A percentile compares a stretch with the other conserved stretches of the same genome.
Conservation (phyloP, 35 echinoderm and acorn worm species). For the Ophiothrix spiculata region DNA sequence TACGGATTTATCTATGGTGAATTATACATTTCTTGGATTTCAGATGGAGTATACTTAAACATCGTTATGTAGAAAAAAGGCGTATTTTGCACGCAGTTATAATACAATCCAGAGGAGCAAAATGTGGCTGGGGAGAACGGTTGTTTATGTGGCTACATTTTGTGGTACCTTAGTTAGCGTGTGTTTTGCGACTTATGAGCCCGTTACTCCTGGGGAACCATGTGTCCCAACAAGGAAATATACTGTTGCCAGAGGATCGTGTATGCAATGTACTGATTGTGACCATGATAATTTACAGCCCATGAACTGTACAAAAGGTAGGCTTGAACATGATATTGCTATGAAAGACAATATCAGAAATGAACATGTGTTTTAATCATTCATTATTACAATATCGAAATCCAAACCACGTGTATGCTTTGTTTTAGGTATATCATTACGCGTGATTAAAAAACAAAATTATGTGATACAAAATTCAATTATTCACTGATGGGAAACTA, state of each 20-base stretch:
- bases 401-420: too few relatives aligned
- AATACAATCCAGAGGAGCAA: background rate
- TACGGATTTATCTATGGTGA: background rate
- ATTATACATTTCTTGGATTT: background rate
- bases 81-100: background rate
- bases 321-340: too few relatives aligned
- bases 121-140: background rate
- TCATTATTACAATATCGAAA: too few relatives aligned
- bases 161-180: background rate
- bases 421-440: too few relatives aligned
- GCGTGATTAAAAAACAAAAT: too few relatives aligned
- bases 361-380: too few relatives aligned
- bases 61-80: background rate
- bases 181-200: background rate
- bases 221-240: background rate
- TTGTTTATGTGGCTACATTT: background rate
- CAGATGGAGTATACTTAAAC: background rate
- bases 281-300: background rate
- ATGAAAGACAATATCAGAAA: too few relatives aligned
- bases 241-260: background rate
- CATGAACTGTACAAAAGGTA: background rate
- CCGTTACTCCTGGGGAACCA: background rate
- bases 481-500: too few relatives aligned
- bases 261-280: background rate
- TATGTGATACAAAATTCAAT: too few relatives aligned